phyloP scores from a whole-genome alignment of 2,797 vertebrate species.

The Anomalospiza imberbis region DNA sequence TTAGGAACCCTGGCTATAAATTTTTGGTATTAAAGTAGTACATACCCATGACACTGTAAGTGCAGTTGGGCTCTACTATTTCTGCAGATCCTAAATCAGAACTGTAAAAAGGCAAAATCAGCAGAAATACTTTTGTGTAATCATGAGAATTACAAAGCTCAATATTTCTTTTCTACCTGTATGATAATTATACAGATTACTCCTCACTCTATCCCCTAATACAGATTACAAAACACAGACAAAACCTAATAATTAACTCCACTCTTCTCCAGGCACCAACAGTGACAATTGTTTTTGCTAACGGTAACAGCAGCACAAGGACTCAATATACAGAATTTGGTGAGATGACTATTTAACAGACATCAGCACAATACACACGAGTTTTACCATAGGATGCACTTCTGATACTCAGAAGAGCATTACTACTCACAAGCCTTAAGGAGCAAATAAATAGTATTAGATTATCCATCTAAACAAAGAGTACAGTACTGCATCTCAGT shows the following conservation, averaged over 20 bases:
- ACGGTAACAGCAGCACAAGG: not conserved
- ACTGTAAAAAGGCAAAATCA: not conserved
- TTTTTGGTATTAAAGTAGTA: not conserved
- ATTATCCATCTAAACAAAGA: not conserved
- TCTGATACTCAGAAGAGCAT: not conserved
- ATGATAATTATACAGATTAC: not conserved
- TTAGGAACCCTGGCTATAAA: not conserved
- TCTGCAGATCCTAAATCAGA: not conserved
- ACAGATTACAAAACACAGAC: not conserved
- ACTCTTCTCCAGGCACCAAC: not conserved
- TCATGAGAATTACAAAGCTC: not conserved
- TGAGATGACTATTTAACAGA: not conserved
- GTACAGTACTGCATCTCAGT: not conserved
- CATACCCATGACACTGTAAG: not conserved
- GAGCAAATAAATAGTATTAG: not conserved
- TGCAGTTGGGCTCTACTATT: not conserved
- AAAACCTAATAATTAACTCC: not conserved
- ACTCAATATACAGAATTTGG: not conserved
- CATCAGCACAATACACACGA: not conserved
- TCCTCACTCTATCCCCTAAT: not conserved
- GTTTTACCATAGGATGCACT: not conserved
- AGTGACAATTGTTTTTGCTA: not conserved
- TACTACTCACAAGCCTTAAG: not conserved
- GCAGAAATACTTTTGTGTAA: not conserved
- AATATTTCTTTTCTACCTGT: not conserved